Percentiles rank a stretch among this genome's conserved stretches.
phyloP scores from a whole-genome alignment of 1,140 invertebrate species.

The Anadara kagoshimensis region DNA sequence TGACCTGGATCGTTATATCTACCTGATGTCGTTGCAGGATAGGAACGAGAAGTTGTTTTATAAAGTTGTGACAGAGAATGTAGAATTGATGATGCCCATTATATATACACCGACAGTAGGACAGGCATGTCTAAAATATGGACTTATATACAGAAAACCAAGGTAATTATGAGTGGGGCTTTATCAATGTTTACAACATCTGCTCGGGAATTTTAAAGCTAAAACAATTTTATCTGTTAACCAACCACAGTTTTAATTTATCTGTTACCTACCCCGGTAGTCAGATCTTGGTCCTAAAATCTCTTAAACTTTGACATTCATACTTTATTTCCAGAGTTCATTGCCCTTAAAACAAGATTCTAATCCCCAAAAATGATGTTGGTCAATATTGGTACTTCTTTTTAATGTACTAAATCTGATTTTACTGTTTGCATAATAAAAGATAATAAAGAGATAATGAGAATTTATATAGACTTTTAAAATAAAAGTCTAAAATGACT shows the following conservation, averaged over 20 bases:
- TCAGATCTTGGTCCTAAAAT: too few relatives aligned
- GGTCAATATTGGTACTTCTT: background rate
- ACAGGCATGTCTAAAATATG: conserved; percentile 96
- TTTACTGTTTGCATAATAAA: background rate
- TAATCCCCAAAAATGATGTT: too few relatives aligned
- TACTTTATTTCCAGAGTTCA: too few relatives aligned
- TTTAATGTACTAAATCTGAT: background rate
- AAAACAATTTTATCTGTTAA: too few relatives aligned
- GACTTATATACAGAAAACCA: conserved; percentile 93
- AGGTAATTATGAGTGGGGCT: conserved; percentile 73
- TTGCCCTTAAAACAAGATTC: too few relatives aligned
- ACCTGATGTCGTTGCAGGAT: conserved; percentile 64
- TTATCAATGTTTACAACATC: background rate
- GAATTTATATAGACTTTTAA: too few relatives aligned
- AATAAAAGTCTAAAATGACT: too few relatives aligned
- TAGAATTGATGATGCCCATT: conserved; percentile 96
- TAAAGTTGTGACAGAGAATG: conserved; percentile 92
- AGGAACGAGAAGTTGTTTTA: conserved; percentile 85
- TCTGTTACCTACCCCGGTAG: too few relatives aligned
- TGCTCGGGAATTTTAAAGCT: too few relatives aligned
- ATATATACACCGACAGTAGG: conserved; percentile 99
- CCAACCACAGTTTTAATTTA: too few relatives aligned
- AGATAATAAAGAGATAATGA: too few relatives aligned
- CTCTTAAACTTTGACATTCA: too few relatives aligned
- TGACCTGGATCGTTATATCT: conserved; percentile 69